A percentile compares a stretch with the other conserved stretches of the same genome.
Evolutionary conservation across 2,113 vertebrate genomes (phyloP).

Genomic region (Orthonyx spaldingii): DNA sequence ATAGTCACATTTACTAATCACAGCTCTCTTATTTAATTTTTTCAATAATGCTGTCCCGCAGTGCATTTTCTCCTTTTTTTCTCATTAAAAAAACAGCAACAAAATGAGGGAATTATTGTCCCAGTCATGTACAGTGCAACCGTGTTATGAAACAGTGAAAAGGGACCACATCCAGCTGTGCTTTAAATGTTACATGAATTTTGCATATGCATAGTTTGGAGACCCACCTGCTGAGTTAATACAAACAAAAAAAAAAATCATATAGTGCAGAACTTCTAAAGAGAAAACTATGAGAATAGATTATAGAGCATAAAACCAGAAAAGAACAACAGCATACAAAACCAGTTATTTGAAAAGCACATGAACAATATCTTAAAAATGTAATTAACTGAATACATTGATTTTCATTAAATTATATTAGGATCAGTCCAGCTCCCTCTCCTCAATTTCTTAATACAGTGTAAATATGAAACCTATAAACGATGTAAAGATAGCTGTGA

Average conservation of each 20-base stretch:
- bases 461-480: background rate
- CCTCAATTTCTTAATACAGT: background rate
- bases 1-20: background rate
- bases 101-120: background rate
- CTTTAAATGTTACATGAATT: constrained; percentile 13
- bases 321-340: background rate
- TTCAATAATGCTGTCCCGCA: background rate
- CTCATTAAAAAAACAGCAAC: background rate
- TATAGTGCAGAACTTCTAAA: background rate
- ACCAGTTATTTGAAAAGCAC: background rate
- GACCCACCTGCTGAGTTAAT: constrained; percentile 13
- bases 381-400: background rate
- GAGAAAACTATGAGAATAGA: background rate
- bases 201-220: background rate
- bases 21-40: background rate
- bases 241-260: background rate
- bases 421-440: background rate
- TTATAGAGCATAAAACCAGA: background rate
- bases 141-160: background rate
- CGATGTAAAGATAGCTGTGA: background rate
- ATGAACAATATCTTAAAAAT: background rate
- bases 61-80: background rate
- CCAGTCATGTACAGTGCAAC: background rate
- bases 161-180: background rate
- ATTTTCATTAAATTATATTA: background rate